Conservation (phyloP, 2,113 vertebrate species). For the Apteryx mantelli region DNA sequence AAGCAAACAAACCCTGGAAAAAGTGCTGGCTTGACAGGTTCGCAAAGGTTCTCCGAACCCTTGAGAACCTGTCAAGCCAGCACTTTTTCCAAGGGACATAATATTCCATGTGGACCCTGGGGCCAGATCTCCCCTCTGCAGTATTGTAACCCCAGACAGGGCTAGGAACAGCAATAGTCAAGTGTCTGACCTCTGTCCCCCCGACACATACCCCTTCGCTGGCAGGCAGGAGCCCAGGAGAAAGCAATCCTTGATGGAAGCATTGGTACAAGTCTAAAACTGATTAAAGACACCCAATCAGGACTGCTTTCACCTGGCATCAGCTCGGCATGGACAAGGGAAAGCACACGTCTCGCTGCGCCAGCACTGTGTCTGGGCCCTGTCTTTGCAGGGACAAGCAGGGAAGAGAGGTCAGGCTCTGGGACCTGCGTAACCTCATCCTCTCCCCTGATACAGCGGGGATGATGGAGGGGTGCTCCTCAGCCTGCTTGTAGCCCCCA, state of each 20-base stretch:
- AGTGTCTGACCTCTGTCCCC: fast-evolving
- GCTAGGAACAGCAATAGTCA: background rate
- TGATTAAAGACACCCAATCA: background rate
- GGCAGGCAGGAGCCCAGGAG: background rate
- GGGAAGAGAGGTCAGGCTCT: background rate
- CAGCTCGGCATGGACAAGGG: background rate
- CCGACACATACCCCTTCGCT: background rate
- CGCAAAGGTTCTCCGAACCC: too few relatives aligned
- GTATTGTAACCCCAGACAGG: background rate
- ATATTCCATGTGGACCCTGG: background rate
- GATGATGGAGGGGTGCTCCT: too few relatives aligned
- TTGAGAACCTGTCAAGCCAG: too few relatives aligned
- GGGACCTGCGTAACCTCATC: background rate
- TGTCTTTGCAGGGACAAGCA: background rate
- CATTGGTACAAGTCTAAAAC: background rate
- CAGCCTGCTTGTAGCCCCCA: background rate
- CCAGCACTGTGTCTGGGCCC: background rate
- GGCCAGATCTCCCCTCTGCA: background rate
- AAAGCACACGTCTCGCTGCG: background rate
- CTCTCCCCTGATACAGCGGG: background rate
- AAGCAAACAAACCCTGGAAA: too few relatives aligned
- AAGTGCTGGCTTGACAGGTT: background rate
- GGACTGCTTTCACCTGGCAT: background rate
- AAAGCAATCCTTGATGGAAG: background rate
- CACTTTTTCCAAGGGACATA: background rate